phyloP scores from a whole-genome alignment of 2,888 invertebrate species.

The Phengaris arion region DNA sequence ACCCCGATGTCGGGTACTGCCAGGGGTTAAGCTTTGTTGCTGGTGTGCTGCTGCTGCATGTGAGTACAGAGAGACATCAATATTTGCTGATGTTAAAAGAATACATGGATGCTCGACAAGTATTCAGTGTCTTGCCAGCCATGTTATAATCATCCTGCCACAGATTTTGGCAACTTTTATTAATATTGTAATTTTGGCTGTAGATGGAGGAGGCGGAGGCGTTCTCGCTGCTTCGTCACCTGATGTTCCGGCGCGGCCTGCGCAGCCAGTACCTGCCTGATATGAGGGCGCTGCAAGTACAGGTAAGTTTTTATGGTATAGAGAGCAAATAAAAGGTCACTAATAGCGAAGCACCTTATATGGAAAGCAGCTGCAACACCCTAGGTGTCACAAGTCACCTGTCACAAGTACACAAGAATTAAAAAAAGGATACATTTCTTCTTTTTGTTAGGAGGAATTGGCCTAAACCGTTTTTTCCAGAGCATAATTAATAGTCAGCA shows the following conservation, averaged over 20 bases:
- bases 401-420: no score
- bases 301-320: slow-evolving; percentile 49
- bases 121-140: not conserved
- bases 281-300: slow-evolving; percentile 94
- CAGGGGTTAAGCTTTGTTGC: slow-evolving; percentile 98
- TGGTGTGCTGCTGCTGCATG: slow-evolving; percentile 94
- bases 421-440: no score
- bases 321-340: not conserved
- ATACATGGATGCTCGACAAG: no score
- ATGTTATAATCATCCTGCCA: no score
- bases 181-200: slow-evolving; percentile 44
- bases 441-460: no score
- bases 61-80: slow-evolving; percentile 68
- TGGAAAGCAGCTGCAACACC: no score
- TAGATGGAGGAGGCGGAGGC: slow-evolving; percentile 96
- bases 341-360: no score
- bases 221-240: slow-evolving; percentile 90
- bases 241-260: slow-evolving; percentile 94
- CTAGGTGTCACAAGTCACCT: no score
- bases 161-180: not conserved
- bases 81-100: no score
- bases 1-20: slow-evolving; percentile 97
- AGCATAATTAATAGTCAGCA: no score
- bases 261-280: slow-evolving; percentile 95
- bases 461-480: no score